Percentiles rank a stretch among this genome's conserved stretches.
phyloP scores from a whole-genome alignment of 2,113 vertebrate genomes.

The Cyphotilapia sp. region DNA sequence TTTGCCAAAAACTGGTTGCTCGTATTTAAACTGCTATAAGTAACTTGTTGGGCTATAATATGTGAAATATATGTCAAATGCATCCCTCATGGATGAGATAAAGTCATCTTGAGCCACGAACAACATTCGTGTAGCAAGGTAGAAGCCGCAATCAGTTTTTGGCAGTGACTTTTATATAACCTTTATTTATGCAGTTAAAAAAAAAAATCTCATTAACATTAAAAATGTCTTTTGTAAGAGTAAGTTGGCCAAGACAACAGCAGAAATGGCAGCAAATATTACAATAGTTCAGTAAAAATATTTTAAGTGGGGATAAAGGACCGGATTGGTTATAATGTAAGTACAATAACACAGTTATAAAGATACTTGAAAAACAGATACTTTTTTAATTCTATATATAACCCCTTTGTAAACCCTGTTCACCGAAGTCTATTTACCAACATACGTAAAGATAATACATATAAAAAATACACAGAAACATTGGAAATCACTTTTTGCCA shows the following conservation, averaged over 20 bases:
- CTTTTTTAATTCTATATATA: not conserved
- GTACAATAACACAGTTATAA: not conserved
- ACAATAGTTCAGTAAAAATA: not conserved
- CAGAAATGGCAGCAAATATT: too few relatives aligned
- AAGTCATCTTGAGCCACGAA: fast-evolving
- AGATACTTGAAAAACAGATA: not conserved
- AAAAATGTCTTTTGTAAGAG: too few relatives aligned
- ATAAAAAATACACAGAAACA: not conserved
- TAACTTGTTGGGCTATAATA: not conserved
- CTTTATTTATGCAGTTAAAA: too few relatives aligned
- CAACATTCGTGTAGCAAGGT: not conserved
- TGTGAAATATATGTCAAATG: not conserved
- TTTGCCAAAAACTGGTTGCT: not conserved
- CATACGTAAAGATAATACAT: not conserved
- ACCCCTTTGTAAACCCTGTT: not conserved
- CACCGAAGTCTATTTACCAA: not conserved
- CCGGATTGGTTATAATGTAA: not conserved
- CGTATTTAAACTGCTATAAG: not conserved
- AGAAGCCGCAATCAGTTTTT: not conserved
- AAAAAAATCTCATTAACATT: too few relatives aligned
- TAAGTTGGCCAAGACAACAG: too few relatives aligned
- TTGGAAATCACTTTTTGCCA: fast-evolving
- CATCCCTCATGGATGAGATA: not conserved
- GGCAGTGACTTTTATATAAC: too few relatives aligned
- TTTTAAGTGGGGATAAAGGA: not conserved